Base-by-base conservation (phyloP, 2,113 vertebrate species). In the Sphyrna mokarran region DNA sequence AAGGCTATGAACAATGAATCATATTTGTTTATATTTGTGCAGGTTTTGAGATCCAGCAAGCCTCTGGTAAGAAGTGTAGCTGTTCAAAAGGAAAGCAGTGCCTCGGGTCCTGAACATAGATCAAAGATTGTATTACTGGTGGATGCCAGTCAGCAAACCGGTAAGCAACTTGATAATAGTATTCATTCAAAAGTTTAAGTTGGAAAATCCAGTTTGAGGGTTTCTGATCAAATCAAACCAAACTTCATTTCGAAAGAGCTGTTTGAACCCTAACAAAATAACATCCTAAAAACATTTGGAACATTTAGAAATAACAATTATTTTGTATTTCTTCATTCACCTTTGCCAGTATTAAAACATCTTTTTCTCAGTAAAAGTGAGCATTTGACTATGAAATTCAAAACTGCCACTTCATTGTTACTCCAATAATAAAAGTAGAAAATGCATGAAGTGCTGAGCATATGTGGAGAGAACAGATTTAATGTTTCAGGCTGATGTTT, bases 71-170 rank as follows among this genome's bases (percentile, higher is more conserved):
- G 99, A 97, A 99, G 97, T 95, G 98, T 99, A 0, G 99, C 99
- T 29, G 98, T 98, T 95, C 99, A 99, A 96, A 99, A 99, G 97
- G 99, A 99, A 97, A 98, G 98, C n/a, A 98, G 97, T 96, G 98
- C 98, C 29, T 96, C 98, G 26, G 98, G 98, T 91, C 98, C 98
- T 58, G 99, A 99, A 96, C 98, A 97, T 90, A 98, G 98, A 96
- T 98, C 98, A 95, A 99, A 98, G 97, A 99, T 98, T 7, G 98
- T 99, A 96, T 97, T 99, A 96, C 97, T 99, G 96, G 99, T 99
- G 96, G 99, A 99, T 96, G 99, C 99, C 37, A 98, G 98, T 33
- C 99, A 99, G 96, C 99, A 99, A 97, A 99, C 99, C 0, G 99
- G 99, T 99, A 97, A 97, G 96, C 72, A 68, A 48, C 5, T 14